These are phyloP conservation scores for Coilia nasus DNA, from an alignment of 2,797 vertebrate species.

Conservation along the genomic window DNA sequence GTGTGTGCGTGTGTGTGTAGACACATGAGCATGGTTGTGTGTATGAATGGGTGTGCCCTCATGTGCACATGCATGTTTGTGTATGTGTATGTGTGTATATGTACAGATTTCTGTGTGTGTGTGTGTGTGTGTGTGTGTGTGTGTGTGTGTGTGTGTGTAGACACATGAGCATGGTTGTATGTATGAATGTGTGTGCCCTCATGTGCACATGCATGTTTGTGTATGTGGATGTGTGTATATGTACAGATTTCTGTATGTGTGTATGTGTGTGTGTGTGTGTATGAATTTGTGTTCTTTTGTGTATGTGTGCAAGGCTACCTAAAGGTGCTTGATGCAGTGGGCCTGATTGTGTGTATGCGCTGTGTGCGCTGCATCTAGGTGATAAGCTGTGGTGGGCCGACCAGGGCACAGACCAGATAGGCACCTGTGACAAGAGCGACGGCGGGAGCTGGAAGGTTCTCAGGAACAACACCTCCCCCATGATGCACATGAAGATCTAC, in stretches of 20 bases:
- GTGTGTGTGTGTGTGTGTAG: not conserved
- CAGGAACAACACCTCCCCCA: constrained; percentile 88
- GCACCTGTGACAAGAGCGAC: constrained; percentile 89
- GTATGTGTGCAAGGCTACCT: too few species aligned
- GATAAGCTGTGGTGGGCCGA: constrained; percentile 97
- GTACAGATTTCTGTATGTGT: too few species aligned
- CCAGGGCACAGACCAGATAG: constrained; percentile 91
- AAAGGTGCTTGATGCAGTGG: too few species aligned
- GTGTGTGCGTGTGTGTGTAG: too few species aligned
- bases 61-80: too few species aligned
- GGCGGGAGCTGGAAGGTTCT: constrained; percentile 82
- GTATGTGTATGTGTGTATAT: not conserved
- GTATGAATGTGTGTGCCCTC: not conserved
- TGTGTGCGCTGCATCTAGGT: constrained; percentile 71
- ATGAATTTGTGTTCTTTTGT: too few species aligned
- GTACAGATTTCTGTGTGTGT: not conserved
- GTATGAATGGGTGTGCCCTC: too few species aligned
- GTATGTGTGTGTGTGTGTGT: too few species aligned
- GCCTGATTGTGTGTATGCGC: too few species aligned
- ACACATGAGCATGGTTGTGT: too few species aligned
- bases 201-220: too few species aligned
- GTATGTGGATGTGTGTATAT: too few species aligned
- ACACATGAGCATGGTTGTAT: not conserved
- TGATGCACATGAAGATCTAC: constrained; percentile 97
- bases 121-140: not conserved